A percentile compares a stretch with the other conserved stretches of the same genome.
phyloP scores from a whole-genome alignment of 2,888 invertebrate genomes.

The Scaptomyza flava region DNA sequence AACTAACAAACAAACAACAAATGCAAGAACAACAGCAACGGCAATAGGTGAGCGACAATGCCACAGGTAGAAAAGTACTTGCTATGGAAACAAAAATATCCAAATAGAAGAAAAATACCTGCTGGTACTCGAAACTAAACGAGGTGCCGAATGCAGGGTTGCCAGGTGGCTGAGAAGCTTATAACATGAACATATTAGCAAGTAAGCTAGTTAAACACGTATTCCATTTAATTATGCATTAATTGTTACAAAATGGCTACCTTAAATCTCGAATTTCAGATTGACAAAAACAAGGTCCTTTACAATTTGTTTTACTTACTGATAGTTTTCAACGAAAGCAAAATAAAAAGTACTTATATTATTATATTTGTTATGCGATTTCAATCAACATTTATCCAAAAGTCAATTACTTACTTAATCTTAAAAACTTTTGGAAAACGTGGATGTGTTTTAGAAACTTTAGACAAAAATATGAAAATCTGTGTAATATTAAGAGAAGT shows the following conservation, averaged over 20 bases:
- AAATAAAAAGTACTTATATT: too few relatives aligned
- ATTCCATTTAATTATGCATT: conserved; percentile 10
- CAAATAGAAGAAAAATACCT: conserved; percentile 1
- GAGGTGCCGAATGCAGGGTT: conserved; percentile 16
- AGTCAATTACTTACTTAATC: too few relatives aligned
- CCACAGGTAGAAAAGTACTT: conserved; percentile 42
- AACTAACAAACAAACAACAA: conserved; percentile 9
- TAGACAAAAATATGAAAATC: too few relatives aligned
- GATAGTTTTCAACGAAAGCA: too few relatives aligned
- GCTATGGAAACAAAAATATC: conserved; percentile 1
- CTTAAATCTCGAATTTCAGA: background rate
- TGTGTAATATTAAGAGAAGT: too few relatives aligned
- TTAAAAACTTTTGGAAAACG: too few relatives aligned
- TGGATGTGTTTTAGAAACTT: too few relatives aligned
- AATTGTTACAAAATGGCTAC: background rate
- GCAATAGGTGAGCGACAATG: conserved; percentile 30
- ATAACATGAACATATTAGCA: conserved; percentile 1
- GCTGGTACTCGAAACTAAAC: background rate
- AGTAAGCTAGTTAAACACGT: conserved; percentile 11
- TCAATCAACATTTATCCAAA: too few relatives aligned
- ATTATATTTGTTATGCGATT: too few relatives aligned
- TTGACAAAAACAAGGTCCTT: background rate
- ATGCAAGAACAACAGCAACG: conserved; percentile 25
- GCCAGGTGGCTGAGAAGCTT: conserved; percentile 7
- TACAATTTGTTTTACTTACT: background rate